These are phyloP conservation scores for Steromphala cineraria DNA, from an alignment of 2,888 invertebrate species.

Conservation along the genomic window DNA sequence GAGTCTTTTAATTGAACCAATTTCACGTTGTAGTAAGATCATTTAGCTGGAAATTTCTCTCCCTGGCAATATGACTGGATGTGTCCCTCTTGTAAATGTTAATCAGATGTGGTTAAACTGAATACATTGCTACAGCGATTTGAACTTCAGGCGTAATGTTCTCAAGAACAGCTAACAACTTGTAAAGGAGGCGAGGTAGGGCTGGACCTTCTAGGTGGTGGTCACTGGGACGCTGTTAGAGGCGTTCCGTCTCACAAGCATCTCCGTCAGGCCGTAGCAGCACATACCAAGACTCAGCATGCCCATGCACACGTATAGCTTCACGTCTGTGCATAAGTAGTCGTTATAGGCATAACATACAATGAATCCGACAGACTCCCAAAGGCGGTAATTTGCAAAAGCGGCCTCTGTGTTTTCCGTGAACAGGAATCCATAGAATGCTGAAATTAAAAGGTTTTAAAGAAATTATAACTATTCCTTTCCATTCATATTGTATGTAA, in stretches of 20 bases:
- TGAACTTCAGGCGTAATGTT: too few species aligned
- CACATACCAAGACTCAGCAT: conserved; percentile 40
- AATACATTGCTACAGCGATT: too few species aligned
- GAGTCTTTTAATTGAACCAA: too few species aligned
- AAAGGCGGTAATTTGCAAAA: conserved; percentile 77
- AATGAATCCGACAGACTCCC: conserved; percentile 93
- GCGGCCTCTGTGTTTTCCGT: conserved; percentile 45
- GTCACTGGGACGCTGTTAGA: background rate
- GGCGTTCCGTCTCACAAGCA: conserved; percentile 28
- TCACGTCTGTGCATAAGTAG: conserved; percentile 84
- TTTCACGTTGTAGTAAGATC: too few species aligned
- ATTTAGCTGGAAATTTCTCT: too few species aligned
- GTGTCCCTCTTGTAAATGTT: too few species aligned
- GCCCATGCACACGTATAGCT: conserved; percentile 79
- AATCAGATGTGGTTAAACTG: too few species aligned
- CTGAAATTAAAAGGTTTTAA: conserved; percentile 32
- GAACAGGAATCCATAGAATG: conserved; percentile 51
- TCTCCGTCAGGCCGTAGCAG: conserved; percentile 42
- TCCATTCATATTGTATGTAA: background rate
- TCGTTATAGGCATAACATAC: conserved; percentile 88
- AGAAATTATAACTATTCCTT: background rate
- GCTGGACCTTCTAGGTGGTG: background rate
- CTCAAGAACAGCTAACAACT: too few species aligned
- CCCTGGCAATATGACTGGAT: too few species aligned
- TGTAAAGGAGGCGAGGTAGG: background rate